Evolutionary conservation across 2,113 vertebrate species (phyloP), one percentile per base, ranked within the genome.

Genomic region (Hippotragus niger): DNA sequence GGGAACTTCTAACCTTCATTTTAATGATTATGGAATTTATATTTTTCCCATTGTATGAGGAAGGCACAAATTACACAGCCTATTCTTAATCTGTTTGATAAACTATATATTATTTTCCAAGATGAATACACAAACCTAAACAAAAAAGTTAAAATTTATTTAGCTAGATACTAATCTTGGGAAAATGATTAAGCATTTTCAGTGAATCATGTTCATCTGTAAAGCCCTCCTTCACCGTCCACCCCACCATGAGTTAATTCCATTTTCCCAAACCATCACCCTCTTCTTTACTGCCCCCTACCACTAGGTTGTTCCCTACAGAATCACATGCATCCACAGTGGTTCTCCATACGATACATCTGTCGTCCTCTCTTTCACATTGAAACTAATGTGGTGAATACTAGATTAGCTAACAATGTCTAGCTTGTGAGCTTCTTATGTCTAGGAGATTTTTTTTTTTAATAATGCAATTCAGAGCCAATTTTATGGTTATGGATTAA

Each of bases 211-310:
- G 6, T 53, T 67, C 84, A 27, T 76, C 36, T 89, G 17, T 33
- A 25, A 58, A 83, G 33, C 12, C 1, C 8, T 55, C 5, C 10
- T 43, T 78, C 6, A 64, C 45, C 1, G 0, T 33, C 9, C 31
- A 21, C 16, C 29, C 23, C n/a, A 23, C 19, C 67, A 8, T 74
- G 10, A 81, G 17, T 76, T 17, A 88, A 17, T 88, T 81, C 36
- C 29, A 15, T 47, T 31, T 55, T 23, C 2, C 27, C 29, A 93
- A 91, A 50, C 16, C 57, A 36, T 47, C 7, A 7, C 4, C 19
- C 7, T 1, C 16, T 76, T 4, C 1, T 50, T 11, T 90, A 4
- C 16, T 50, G 27, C 25, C 1, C 29, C 0, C 23, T 29, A 57
- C 16, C 33, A 50, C 27, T 40, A 76, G 1, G 7, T 43, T 33